Conservation (phyloP, 2,113 vertebrate species). For the Festucalex cinctus region DNA sequence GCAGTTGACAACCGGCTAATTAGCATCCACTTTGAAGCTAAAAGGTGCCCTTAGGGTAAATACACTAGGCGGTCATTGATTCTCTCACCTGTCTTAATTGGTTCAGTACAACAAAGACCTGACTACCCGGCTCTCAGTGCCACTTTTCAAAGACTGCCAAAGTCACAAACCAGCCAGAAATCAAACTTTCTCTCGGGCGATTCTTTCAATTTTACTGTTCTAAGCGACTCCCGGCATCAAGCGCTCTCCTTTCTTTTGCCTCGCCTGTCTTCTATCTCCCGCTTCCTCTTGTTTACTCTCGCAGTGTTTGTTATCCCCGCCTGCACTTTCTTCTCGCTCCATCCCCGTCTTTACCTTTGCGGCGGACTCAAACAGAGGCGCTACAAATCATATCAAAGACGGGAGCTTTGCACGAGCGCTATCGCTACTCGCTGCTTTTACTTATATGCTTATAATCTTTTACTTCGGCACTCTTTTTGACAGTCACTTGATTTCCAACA, state of each 20-base stretch:
- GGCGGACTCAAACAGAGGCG: slow-evolving; percentile 35
- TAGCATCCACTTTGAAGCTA: background rate
- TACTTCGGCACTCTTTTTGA: too few relatives aligned
- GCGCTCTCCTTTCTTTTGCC: slow-evolving; percentile 39
- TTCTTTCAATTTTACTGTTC: slow-evolving; percentile 38
- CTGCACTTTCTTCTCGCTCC: slow-evolving; percentile 41
- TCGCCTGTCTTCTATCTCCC: slow-evolving; percentile 52
- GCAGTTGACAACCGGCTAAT: background rate
- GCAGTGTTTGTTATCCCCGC: slow-evolving; percentile 35
- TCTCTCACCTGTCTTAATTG: background rate
- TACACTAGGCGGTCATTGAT: background rate
- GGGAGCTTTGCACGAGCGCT: slow-evolving; percentile 32
- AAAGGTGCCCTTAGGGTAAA: background rate
- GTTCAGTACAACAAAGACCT: background rate
- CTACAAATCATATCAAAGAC: slow-evolving; percentile 50
- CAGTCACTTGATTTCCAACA: slow-evolving; percentile 5
- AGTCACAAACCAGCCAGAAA: slow-evolving; percentile 48
- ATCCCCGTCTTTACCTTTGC: slow-evolving; percentile 46
- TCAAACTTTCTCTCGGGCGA: slow-evolving; percentile 45
- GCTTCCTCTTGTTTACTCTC: slow-evolving; percentile 33
- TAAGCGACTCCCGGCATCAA: slow-evolving; percentile 32
- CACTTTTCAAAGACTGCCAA: slow-evolving; percentile 37
- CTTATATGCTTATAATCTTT: background rate
- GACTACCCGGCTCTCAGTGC: background rate
- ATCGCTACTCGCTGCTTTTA: background rate